Conservation (phyloP, 2,888 invertebrate species). For the Axea sp. region DNA sequence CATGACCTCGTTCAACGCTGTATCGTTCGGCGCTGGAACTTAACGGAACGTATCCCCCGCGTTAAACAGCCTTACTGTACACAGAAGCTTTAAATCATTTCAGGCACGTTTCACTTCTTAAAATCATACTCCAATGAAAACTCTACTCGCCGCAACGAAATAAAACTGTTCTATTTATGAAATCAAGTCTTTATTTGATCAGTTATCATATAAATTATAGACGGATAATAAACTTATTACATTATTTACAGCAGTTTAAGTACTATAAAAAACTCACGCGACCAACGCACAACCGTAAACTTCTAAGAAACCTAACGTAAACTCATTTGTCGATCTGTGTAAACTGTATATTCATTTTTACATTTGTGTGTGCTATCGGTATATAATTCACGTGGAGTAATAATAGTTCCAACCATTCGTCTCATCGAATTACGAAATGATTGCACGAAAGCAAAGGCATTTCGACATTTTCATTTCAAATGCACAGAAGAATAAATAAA, state of each 20-base stretch:
- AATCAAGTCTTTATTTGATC: too few relatives aligned
- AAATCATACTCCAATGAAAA: constrained; percentile 37
- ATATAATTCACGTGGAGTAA: neutral
- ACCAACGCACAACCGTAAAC: neutral
- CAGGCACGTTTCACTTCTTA: constrained; percentile 40
- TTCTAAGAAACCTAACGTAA: neutral
- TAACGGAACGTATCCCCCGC: too few relatives aligned
- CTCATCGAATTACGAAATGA: too few relatives aligned
- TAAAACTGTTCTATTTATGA: constrained; percentile 31
- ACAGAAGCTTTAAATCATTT: too few relatives aligned
- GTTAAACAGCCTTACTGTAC: too few relatives aligned
- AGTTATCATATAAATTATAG: too few relatives aligned
- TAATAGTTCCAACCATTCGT: neutral
- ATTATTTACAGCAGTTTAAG: too few relatives aligned
- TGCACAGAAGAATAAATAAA: constrained; percentile 13
- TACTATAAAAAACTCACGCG: constrained; percentile 2
- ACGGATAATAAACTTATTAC: too few relatives aligned
- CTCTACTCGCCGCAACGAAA: constrained; percentile 33
- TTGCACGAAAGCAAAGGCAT: too few relatives aligned
- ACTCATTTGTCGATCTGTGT: neutral
- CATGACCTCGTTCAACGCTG: too few relatives aligned
- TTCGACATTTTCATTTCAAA: neutral
- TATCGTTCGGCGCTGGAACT: too few relatives aligned
- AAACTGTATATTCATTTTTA: constrained; percentile 24
- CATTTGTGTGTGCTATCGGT: constrained; percentile 13